Percentiles rank a stretch among this genome's conserved stretches.
Conservation (phyloP, 2,888 invertebrate species). For the Tanaodytes sp. region DNA sequence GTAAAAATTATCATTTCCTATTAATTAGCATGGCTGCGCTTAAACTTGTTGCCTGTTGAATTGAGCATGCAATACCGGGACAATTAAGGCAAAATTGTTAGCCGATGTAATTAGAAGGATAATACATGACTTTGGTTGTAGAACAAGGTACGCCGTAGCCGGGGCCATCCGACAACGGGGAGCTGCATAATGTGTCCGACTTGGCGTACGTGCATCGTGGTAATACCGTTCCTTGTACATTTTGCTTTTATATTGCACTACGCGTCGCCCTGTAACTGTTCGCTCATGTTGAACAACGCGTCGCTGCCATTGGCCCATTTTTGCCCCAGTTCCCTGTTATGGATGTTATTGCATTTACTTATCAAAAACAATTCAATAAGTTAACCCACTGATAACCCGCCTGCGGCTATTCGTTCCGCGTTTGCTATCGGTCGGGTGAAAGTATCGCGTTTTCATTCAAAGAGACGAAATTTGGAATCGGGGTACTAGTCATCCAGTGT, state of each 20-base stretch:
- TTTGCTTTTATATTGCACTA: slow-evolving; percentile 50
- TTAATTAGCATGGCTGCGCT: no score
- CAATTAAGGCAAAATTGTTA: slow-evolving; percentile 39
- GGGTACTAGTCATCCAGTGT: no score
- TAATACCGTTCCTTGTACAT: slow-evolving; percentile 43
- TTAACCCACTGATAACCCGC: slow-evolving; percentile 37
- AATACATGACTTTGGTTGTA: slow-evolving; percentile 47
- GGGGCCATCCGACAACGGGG: slow-evolving; percentile 32
- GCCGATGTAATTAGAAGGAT: slow-evolving; percentile 44
- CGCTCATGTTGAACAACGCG: slow-evolving; percentile 53
- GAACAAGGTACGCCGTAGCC: slow-evolving; percentile 36
- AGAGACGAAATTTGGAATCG: no score
- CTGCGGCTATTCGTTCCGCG: slow-evolving; percentile 16
- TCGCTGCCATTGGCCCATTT: slow-evolving; percentile 63
- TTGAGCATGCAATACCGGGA: slow-evolving; percentile 28
- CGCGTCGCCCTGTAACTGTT: slow-evolving; percentile 45
- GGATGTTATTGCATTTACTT: slow-evolving; percentile 47
- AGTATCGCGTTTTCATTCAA: slow-evolving; percentile 24
- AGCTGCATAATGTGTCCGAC: slow-evolving; percentile 36
- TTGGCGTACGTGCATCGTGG: slow-evolving; percentile 29
- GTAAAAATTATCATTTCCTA: no score
- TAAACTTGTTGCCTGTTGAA: slow-evolving; percentile 22
- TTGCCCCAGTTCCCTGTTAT: slow-evolving; percentile 59
- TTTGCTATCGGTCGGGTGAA: slow-evolving; percentile 26
- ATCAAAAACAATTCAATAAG: slow-evolving; percentile 47